Evolutionary conservation across 2,113 vertebrate species (phyloP), one percentile per base, ranked within the genome.

Genomic region (Indicator maculatus): DNA sequence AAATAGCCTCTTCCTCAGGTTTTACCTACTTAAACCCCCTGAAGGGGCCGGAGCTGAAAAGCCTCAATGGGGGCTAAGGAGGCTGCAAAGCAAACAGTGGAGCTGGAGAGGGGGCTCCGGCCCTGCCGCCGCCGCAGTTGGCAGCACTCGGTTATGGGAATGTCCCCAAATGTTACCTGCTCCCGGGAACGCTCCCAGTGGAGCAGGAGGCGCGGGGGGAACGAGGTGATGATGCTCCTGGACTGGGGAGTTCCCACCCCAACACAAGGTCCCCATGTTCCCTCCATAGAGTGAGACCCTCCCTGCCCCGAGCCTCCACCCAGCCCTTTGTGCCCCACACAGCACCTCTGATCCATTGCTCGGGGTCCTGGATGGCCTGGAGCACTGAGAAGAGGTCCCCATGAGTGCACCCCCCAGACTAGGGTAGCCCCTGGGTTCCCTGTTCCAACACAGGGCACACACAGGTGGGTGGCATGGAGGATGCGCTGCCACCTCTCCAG

Each of bases 1-100:
- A 97, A 97, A 98, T 95, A 96, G 97, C 95, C 96, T 96, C 97
- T 98, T 97, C 97, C 97, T 96, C 97, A 97, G 98, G 97, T 98
- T 97, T 97, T 96, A 96, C 97, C 97, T 97, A 97, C 97, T 98
- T 97, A 93, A 97, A 97, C 87, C 90, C 93, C 92, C 95, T 97
- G 96, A 96, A 96, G 96, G 94, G 95, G 92, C 95, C 31, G 67
- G 88, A 85, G 88, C 92, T 97, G 95, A 97, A 98, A 97, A 94
- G 97, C 88, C 82, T 95, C 93, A 96, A 97, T 95, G 88, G 95
- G 92, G 65, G 65, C 90, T 89, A 70, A 97, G 94, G 95, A 88
- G 93, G 93, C 91, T 90, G 91, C 88, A 97, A 97, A 97, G 96
- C 96, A 97, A 98, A 98, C 97, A 97, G 95, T 82, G 61, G 96